Conservation (phyloP, 2,113 vertebrate species). For the Sus scrofa region DNA sequence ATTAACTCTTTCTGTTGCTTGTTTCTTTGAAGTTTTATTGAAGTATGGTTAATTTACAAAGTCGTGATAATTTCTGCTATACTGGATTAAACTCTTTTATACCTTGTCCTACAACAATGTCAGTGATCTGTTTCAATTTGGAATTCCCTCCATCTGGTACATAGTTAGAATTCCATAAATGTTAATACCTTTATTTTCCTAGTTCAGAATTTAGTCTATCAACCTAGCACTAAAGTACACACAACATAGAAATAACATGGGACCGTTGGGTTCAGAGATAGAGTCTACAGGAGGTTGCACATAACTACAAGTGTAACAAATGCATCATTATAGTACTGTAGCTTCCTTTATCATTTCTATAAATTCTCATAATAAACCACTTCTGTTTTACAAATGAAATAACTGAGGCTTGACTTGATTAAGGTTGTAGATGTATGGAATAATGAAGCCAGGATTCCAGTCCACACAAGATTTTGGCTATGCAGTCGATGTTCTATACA, state of each 20-base stretch:
- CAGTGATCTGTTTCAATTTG: background rate
- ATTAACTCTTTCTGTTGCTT: background rate
- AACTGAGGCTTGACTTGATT: background rate
- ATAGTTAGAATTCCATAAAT: conserved; percentile 6
- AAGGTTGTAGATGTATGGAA: background rate
- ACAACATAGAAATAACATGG: background rate
- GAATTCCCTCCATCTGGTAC: background rate
- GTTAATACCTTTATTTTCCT: background rate
- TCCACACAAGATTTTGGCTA: background rate
- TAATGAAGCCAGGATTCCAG: background rate
- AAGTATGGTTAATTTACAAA: no score
- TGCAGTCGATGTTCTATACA: background rate
- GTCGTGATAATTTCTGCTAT: no score
- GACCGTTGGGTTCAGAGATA: background rate
- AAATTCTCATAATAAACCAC: background rate
- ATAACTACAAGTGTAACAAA: background rate
- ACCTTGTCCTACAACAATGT: background rate
- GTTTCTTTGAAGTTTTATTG: background rate
- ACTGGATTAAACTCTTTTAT: background rate
- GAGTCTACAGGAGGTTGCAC: background rate
- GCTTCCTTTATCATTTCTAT: background rate
- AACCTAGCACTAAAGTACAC: background rate
- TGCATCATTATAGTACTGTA: background rate
- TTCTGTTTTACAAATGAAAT: background rate
- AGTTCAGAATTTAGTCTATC: conserved; percentile 10